phyloP scores from a whole-genome alignment of 2,888 invertebrate species.

The Sesia bembeciformis region DNA sequence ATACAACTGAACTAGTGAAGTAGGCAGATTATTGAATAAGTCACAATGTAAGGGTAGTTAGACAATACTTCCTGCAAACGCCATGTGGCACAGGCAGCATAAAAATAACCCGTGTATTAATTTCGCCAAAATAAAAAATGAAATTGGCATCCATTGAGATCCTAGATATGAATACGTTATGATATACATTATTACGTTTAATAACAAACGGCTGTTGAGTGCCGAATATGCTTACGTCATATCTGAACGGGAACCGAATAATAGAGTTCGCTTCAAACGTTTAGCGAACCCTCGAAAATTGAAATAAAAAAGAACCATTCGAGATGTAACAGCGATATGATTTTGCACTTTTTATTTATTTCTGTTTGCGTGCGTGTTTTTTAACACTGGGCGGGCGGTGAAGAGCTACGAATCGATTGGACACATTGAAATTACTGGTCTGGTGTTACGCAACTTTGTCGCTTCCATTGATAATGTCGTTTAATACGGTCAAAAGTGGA shows the following conservation, averaged over 20 bases:
- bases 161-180: constrained; percentile 68
- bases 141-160: constrained; percentile 65
- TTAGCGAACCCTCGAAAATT: constrained; percentile 71
- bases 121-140: constrained; percentile 14
- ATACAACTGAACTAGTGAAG: too few relatives aligned
- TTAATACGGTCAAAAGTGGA: constrained; percentile 7
- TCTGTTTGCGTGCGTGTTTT: constrained; percentile 49
- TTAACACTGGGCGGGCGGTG: constrained; percentile 41
- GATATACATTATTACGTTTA: constrained; percentile 68
- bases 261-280: constrained; percentile 69
- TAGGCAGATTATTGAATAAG: too few relatives aligned
- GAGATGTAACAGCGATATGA: constrained; percentile 73
- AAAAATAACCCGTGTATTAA: background rate
- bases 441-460: constrained; percentile 5
- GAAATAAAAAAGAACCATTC: constrained; percentile 69
- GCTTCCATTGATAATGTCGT: background rate
- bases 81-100: background rate
- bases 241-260: constrained; percentile 53
- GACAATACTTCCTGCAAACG: background rate
- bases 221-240: constrained; percentile 68
- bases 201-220: constrained; percentile 64
- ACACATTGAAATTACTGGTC: constrained; percentile 23
- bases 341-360: constrained; percentile 63
- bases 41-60: too few relatives aligned
- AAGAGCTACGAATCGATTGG: constrained; percentile 44